These are phyloP conservation scores for Colostygia pectinataria DNA, from an alignment of 2,888 invertebrate species.

Conservation along the genomic window DNA sequence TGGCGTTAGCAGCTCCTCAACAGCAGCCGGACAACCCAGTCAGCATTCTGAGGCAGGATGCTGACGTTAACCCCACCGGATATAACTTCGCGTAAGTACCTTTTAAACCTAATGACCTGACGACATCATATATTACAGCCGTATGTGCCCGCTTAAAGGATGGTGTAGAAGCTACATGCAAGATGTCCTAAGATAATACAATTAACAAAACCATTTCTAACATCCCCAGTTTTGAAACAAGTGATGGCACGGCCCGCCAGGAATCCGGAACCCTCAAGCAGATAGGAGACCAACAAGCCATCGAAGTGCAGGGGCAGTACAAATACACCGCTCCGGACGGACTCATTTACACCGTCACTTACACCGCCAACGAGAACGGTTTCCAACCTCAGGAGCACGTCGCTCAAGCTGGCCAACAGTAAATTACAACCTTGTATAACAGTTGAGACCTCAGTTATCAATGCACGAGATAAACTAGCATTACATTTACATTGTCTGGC, in stretches of 20 bases:
- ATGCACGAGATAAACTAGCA: no score
- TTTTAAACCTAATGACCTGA: no score
- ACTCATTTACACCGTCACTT: constrained; percentile 77
- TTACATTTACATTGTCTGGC: no score
- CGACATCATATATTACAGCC: no score
- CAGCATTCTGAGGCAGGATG: constrained; percentile 64
- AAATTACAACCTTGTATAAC: no score
- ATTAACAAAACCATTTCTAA: background rate
- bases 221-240: constrained; percentile 74
- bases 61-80: constrained; percentile 60
- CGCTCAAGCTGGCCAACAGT: constrained; percentile 33
- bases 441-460: no score
- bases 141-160: no score
- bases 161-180: no score
- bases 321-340: constrained; percentile 81
- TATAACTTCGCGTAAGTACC: constrained; percentile 68
- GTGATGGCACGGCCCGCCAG: constrained; percentile 77
- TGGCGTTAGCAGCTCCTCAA: constrained; percentile 55
- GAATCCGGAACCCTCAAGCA: constrained; percentile 81
- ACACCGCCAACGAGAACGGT: constrained; percentile 83
- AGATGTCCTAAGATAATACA: no score
- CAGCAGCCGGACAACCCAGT: constrained; percentile 46
- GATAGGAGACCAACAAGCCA: constrained; percentile 72
- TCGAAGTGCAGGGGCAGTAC: constrained; percentile 79
- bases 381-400: constrained; percentile 78